Evolutionary conservation across 2,888 invertebrate genomes (phyloP).

Genomic region (Lordiphosa andalusiaca): DNA sequence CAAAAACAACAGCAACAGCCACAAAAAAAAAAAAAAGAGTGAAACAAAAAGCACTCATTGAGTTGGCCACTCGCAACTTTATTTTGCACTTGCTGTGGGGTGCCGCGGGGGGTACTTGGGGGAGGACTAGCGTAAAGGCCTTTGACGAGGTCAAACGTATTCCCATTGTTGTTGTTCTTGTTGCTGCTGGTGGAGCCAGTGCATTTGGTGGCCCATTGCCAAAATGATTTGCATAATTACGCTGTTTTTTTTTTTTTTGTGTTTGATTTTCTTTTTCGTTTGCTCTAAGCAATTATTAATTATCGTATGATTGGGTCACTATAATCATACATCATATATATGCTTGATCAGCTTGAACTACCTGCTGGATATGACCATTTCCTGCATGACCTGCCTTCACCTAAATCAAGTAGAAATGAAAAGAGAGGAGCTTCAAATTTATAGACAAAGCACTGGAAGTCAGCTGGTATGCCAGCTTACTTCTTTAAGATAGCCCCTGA

Average conservation of each 20-base stretch:
- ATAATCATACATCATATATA: too few species aligned
- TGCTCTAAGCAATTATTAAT: constrained; percentile 35
- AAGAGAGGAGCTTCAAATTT: too few species aligned
- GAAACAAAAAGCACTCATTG: constrained; percentile 5
- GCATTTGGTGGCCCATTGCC: constrained; percentile 23
- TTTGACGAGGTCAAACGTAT: constrained; percentile 27
- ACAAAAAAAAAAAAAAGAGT: constrained; percentile 6
- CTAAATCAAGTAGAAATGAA: too few species aligned
- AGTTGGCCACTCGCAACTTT: constrained; percentile 35
- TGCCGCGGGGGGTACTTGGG: too few species aligned
- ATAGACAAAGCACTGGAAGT: too few species aligned
- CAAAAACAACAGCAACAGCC: constrained; percentile 20
- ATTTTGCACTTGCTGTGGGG: constrained; percentile 37
- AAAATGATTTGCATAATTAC: constrained; percentile 40
- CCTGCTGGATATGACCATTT: too few species aligned
- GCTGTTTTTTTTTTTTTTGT: neutral
- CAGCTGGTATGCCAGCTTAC: too few species aligned
- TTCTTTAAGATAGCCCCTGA: too few species aligned
- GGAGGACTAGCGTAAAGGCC: constrained; percentile 16
- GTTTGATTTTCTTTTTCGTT: neutral
- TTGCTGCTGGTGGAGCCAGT: neutral
- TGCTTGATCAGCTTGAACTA: too few species aligned
- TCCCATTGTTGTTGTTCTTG: neutral
- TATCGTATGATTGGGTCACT: constrained; percentile 9
- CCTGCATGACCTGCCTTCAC: too few species aligned